Evolutionary conservation across 2,113 vertebrate species (phyloP), one percentile per base, ranked within the genome.

Genomic region (Dasypus novemcinctus): DNA sequence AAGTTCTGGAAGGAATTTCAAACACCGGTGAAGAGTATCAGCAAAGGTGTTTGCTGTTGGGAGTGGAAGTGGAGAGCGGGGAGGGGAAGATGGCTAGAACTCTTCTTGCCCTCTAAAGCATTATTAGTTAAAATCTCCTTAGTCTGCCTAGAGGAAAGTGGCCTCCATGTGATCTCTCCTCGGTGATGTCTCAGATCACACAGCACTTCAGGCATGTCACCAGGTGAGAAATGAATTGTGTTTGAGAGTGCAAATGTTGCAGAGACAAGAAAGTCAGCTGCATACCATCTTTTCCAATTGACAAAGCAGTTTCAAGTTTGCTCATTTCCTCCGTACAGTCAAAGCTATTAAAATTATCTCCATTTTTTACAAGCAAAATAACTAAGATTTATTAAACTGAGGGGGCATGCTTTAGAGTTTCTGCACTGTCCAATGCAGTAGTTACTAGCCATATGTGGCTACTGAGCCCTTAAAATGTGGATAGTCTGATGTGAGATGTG

Each of bases 281-380:
- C 3, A 33, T 3, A 27, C 1, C 54, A 15, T 69, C 36, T 72
- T 71, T 74, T 64, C 59, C 68, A n/a, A 20, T 4, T 59, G 61
- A 80, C 81, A 71, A n/a, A 59, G 33, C 10, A 69, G 29, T 90
- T 90, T 76, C 71, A 80, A 76, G 27, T 80, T 86, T 63, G 78
- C 72, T 88, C 71, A 49, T 90, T 92, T 92, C 59, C 57, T 80
- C 93, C 38, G 71, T 15, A 8, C n/a, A 96, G 93, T 71, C 43
- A 71, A 82, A 91, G 31, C 14, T 18, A 68, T 46, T 59, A 33
- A 93, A 52, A 3, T 74, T 21, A 49, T 72, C 69, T 54, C 54
- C 25, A 12, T n/a, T 90, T 88, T 88, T 95, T 81, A 83, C 74
- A 90, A 79, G 69, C 61, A 52, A 93, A 6, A 59, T 71, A 59